Evolutionary conservation across 2,888 invertebrate species (phyloP), one percentile per base, ranked within the genome.

Genomic region (Apomyelois bistriatella): DNA sequence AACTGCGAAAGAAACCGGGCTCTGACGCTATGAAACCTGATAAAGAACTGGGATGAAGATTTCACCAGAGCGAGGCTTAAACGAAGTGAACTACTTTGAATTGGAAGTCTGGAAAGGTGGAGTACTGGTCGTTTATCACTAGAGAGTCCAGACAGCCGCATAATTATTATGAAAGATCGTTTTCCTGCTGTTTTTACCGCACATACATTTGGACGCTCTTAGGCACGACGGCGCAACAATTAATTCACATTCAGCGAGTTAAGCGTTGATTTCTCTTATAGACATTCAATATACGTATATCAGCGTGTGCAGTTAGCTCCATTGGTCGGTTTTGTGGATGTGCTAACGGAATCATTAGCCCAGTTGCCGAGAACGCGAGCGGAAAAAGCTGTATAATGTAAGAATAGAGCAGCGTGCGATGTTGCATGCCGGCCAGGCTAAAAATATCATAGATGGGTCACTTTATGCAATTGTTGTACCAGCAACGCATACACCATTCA

Each of bases 281-380:
- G 59, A 51, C 54, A 58, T 56, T 59, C 58, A 59, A 58, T 65
- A 60, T 60, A 64, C 54, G 60, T 66, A 57, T 51, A 74, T 74
- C 67, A 68, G 62, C 58, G 67, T 67, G 70, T 59, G 81, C 84
- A 83, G 82, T 84, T 80, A 83, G 71, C 70, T 79, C 78, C 79
- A 76, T 77, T 86, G 70, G 79, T 68, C 74, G 83, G 84, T 85
- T 86, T 84, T 81, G 82, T 86, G 79, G 79, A 84, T 82, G 81
- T 74, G 80, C 78, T 87, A 88, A 87, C 88, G 89, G 86, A 81
- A 83, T 85, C 85, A 84, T 82, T 86, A 87, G 82, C 86, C 89
- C 74, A 86, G 78, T 81, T 88, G 76, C 62, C 60, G 68, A 69
- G 76, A 82, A 79, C 72, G 74, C 79, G 79, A 76, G 79, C 79